Evolutionary conservation across 2,113 vertebrate species (phyloP).

Genomic region (Boleophthalmus pectinirostris): DNA sequence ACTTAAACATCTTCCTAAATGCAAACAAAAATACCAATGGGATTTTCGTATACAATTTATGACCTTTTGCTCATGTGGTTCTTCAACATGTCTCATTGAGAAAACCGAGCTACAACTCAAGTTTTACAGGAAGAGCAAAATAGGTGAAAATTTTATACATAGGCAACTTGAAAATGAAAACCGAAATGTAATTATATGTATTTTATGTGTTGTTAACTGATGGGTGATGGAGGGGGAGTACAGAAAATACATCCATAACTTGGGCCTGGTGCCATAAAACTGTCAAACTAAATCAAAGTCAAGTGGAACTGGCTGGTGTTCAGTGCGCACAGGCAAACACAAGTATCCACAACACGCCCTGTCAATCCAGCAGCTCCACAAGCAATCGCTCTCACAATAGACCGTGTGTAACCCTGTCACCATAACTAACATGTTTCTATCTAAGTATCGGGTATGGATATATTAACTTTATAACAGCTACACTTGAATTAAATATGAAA

Average conservation of each 20-base stretch:
- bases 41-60: background rate
- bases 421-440: background rate
- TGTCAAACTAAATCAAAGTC: conserved; percentile 80
- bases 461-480: no score
- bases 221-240: conserved; percentile 72
- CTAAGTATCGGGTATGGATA: no score
- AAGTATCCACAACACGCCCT: conserved; percentile 48
- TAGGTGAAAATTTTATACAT: conserved; percentile 81
- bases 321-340: conserved; percentile 29
- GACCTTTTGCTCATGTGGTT: background rate
- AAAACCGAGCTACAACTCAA: conserved; percentile 72
- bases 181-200: conserved; percentile 78
- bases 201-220: conserved; percentile 83
- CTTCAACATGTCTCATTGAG: conserved; percentile 56
- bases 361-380: conserved; percentile 27
- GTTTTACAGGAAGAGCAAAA: conserved; percentile 75
- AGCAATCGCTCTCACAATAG: background rate
- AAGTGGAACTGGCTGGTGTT: conserved; percentile 64
- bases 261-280: conserved; percentile 74
- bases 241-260: conserved; percentile 79
- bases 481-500: no score
- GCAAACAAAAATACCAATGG: background rate
- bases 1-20: background rate
- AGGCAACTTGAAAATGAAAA: conserved; percentile 76
- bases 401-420: background rate